A percentile compares a stretch with the other conserved stretches of the same genome.
phyloP scores from a whole-genome alignment of 2,888 invertebrate genomes.

The Leptinotarsa rubiginosa region DNA sequence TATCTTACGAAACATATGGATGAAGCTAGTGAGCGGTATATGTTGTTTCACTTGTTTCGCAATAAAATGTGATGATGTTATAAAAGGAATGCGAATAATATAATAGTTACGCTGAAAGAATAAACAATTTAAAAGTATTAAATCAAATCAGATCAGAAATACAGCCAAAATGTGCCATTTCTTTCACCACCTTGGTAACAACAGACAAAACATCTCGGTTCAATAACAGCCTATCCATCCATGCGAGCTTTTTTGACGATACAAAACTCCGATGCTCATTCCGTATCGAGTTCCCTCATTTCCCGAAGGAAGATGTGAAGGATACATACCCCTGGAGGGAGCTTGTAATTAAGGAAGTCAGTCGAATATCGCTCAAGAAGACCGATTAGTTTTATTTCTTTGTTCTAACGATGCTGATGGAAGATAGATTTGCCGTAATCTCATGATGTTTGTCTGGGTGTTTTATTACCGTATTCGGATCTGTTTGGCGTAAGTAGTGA shows the following conservation, averaged over 20 bases:
- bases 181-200: no score
- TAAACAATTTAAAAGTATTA: no score
- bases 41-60: no score
- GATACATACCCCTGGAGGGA: slow-evolving; percentile 36
- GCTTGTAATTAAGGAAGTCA: slow-evolving; percentile 44
- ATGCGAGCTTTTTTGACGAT: not conserved
- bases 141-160: no score
- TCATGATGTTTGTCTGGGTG: slow-evolving; percentile 37
- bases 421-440: slow-evolving; percentile 38
- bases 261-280: not conserved
- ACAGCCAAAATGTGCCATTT: no score
- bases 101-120: no score
- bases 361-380: slow-evolving; percentile 41
- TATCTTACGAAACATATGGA: no score
- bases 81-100: no score
- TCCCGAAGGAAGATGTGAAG: slow-evolving; percentile 31
- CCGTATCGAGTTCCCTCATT: slow-evolving; percentile 26
- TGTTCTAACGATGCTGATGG: slow-evolving; percentile 37
- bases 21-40: no score
- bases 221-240: not conserved
- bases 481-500: slow-evolving; percentile 2
- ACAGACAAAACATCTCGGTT: not conserved
- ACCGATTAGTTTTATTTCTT: slow-evolving; percentile 43
- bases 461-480: slow-evolving; percentile 33
- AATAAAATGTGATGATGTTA: no score